These are phyloP conservation scores for Ametastegia equiseti DNA, from an alignment of 2,888 invertebrate genomes.

Conservation along the genomic window DNA sequence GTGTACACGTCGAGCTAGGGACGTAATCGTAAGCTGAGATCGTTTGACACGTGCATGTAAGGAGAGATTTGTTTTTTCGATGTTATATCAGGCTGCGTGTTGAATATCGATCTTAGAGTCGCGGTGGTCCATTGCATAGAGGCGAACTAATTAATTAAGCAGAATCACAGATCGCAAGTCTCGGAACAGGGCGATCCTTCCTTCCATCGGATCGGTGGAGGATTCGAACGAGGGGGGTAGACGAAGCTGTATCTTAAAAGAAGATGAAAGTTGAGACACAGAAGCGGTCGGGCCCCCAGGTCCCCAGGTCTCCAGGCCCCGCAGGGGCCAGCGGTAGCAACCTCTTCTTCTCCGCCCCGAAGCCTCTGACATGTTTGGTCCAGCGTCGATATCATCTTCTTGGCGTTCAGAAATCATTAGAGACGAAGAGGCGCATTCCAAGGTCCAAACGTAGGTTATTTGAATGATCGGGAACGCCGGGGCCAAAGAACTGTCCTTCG, in stretches of 20 bases:
- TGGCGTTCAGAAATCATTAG: slow-evolving; percentile 65
- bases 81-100: background rate
- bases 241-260: slow-evolving; percentile 8
- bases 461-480: slow-evolving; percentile 46
- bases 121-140: slow-evolving; percentile 30
- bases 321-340: background rate
- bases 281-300: slow-evolving; percentile 26
- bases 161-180: slow-evolving; percentile 38
- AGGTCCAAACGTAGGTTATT: slow-evolving; percentile 46
- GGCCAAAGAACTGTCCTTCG: slow-evolving; percentile 26
- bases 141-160: slow-evolving; percentile 45
- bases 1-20: background rate
- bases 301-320: background rate
- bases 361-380: slow-evolving; percentile 43
- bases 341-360: slow-evolving; percentile 34
- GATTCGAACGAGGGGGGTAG: background rate
- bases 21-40: background rate
- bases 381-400: slow-evolving; percentile 63
- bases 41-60: background rate
- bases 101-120: slow-evolving; percentile 4
- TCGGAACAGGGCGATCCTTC: slow-evolving; percentile 12
- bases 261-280: slow-evolving; percentile 44
- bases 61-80: background rate
- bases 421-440: slow-evolving; percentile 56
- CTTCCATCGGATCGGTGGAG: background rate